These are phyloP conservation scores for Stichodactyla mertensii DNA, from an alignment of 64 coral and sea anemone species.

Conservation along the genomic window DNA sequence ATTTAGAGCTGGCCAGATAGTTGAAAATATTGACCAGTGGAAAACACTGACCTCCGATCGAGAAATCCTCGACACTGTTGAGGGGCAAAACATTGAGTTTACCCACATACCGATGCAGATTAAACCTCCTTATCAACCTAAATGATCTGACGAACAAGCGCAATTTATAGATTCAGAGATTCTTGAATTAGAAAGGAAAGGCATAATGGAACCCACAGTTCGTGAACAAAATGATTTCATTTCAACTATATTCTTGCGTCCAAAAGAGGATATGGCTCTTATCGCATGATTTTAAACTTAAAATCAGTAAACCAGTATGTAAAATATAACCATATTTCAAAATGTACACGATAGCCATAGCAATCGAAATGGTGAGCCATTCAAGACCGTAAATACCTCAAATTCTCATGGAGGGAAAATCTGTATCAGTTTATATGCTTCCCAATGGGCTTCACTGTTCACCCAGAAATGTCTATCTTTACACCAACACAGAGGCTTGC, in stretches of 20 bases:
- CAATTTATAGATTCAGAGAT: constrained; percentile 35
- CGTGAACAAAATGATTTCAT: constrained; percentile 13
- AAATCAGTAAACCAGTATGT: constrained; percentile 26
- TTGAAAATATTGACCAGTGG: neutral
- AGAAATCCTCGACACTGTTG: constrained; percentile 18
- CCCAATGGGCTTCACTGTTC: constrained; percentile 14
- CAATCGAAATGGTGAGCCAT: constrained; percentile 25
- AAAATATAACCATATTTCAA: constrained; percentile 33
- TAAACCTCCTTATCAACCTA: constrained; percentile 18
- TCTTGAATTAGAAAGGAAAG: neutral
- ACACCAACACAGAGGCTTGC: constrained; percentile 23
- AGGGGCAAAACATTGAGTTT: constrained; percentile 1
- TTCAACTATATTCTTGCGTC: constrained; percentile 28
- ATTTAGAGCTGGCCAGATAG: neutral
- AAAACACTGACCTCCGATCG: constrained; percentile 2
- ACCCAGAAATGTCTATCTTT: neutral
- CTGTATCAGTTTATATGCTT: constrained; percentile 34
- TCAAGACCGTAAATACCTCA: constrained; percentile 8
- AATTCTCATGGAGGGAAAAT: constrained; percentile 29
- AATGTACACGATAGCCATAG: constrained; percentile 18
- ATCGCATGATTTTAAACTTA: constrained; percentile 36
- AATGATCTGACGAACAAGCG: constrained; percentile 22
- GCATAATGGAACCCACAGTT: neutral
- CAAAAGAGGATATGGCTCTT: constrained; percentile 40
- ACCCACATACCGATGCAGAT: neutral